Conservation (phyloP, 2,113 vertebrate genomes). For the Echinops telfairi region DNA sequence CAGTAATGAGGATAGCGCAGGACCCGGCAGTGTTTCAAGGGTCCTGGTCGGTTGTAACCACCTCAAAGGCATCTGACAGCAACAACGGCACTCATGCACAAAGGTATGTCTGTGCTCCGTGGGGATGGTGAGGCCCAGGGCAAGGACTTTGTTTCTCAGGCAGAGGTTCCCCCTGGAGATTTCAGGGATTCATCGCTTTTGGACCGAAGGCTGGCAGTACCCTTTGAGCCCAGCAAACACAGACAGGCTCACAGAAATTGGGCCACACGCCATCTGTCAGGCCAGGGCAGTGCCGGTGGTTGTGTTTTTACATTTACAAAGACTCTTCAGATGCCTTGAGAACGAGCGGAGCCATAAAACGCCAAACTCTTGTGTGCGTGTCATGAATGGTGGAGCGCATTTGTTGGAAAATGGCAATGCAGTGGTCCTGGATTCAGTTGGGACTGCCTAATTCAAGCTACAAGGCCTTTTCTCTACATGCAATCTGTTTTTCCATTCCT, state of each 20-base stretch:
- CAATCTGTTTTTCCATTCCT: constrained; percentile 56
- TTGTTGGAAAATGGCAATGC: constrained; percentile 62
- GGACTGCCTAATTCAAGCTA: constrained; percentile 60
- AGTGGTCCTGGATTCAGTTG: constrained; percentile 66
- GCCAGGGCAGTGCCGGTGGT: not conserved
- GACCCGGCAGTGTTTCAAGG: too few relatives aligned
- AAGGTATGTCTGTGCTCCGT: not conserved
- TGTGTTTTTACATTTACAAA: constrained; percentile 61
- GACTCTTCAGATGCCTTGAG: constrained; percentile 62
- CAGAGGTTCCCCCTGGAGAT: not conserved
- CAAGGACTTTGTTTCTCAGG: constrained; percentile 1
- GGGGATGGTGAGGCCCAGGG: not conserved
- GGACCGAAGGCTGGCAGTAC: too few relatives aligned
- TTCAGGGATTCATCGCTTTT: too few relatives aligned
- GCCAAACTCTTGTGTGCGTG: constrained; percentile 13
- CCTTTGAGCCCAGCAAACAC: not conserved
- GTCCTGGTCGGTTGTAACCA: too few relatives aligned
- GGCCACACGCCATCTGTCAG: not conserved
- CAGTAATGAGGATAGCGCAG: too few relatives aligned
- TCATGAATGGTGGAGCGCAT: constrained; percentile 59
- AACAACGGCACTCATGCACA: not conserved
- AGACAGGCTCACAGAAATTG: not conserved
- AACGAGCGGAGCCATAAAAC: constrained; percentile 73
- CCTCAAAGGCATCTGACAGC: too few relatives aligned
- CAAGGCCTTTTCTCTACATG: constrained; percentile 48